phyloP scores from a whole-genome alignment of 1,140 invertebrate genomes.

The Conus betulinus region DNA sequence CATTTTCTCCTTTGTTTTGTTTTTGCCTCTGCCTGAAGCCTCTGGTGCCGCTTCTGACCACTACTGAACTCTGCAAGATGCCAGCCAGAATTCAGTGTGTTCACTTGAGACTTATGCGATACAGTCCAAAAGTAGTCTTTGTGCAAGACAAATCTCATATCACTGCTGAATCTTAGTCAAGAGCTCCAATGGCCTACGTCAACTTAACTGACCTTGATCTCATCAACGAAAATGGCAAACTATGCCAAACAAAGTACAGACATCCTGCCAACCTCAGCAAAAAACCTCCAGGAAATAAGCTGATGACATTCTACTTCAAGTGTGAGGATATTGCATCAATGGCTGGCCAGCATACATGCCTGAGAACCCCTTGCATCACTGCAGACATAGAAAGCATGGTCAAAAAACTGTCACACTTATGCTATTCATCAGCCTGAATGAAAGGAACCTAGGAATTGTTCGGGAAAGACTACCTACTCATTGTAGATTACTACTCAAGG shows the following conservation, averaged over 20 bases:
- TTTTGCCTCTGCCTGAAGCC: slow-evolving; percentile 50
- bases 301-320: not conserved
- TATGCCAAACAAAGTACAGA: not conserved
- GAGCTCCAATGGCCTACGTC: slow-evolving; percentile 11
- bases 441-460: slow-evolving; percentile 12
- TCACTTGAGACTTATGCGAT: slow-evolving; percentile 46
- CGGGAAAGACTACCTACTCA: slow-evolving; percentile 40
- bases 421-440: slow-evolving; percentile 29
- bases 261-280: not conserved
- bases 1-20: too few relatives aligned
- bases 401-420: slow-evolving; percentile 37
- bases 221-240: not conserved
- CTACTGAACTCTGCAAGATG: not conserved
- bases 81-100: slow-evolving; percentile 45
- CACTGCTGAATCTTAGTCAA: slow-evolving; percentile 49
- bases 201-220: not conserved
- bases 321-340: not conserved
- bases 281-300: slow-evolving; percentile 2
- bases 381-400: slow-evolving; percentile 31
- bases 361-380: not conserved
- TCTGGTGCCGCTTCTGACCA: slow-evolving; percentile 56
- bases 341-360: slow-evolving; percentile 23
- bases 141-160: slow-evolving; percentile 45
- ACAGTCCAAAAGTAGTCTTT: slow-evolving; percentile 35
- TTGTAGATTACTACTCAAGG: slow-evolving; percentile 48